Base-by-base conservation (phyloP, 2,113 vertebrate species). In the Oceanites oceanicus region DNA sequence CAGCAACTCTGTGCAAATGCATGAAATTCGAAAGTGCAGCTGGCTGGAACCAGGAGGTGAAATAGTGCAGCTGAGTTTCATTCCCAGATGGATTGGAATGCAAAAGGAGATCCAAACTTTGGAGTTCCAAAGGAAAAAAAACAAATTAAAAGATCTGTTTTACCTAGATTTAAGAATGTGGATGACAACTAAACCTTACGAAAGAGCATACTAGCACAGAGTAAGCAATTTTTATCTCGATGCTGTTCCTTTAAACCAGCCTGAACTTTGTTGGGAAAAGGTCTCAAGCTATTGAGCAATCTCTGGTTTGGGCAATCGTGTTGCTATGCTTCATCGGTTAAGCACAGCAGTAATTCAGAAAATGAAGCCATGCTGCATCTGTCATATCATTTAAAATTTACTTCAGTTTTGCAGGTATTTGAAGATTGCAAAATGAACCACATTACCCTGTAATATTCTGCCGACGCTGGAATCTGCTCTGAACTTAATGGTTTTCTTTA, bases 271-370 rank as follows among this genome's bases (percentile, higher is more conserved):
- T 84, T 96, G 86, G 94, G 95, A 97, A 98, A 94, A 88, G 70
- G 89, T 94, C 95, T 97, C 67, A 90, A 95, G 55, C 86, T 91
- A 95, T 96, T 98, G 92, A 97, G 97, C 97, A 98, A 98, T 91
- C 90, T 91, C 86, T 95, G 75, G 86, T 96, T 98, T 98, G 96
- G 67, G 95, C 93, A 97, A 97, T 91, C 95, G 19, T 22, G 80
- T 90, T 93, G 93, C 92, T 94, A 92, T 68, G 92, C 94, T 97
- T 97, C 97, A 96, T 97, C 47, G 52, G 94, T 88, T 96, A 97
- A 97, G 95, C 95, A 94, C 93, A 94, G 86, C 36, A 86, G 81
- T 93, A 97, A 95, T 97, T 97, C 47, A 38, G 94, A 97, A 97
- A 97, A 97, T 94, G 94, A 97, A 92, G 92, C 90, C 67, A 19